phyloP scores from a whole-genome alignment of 2,888 invertebrate species.

The Celastrina argiolus region DNA sequence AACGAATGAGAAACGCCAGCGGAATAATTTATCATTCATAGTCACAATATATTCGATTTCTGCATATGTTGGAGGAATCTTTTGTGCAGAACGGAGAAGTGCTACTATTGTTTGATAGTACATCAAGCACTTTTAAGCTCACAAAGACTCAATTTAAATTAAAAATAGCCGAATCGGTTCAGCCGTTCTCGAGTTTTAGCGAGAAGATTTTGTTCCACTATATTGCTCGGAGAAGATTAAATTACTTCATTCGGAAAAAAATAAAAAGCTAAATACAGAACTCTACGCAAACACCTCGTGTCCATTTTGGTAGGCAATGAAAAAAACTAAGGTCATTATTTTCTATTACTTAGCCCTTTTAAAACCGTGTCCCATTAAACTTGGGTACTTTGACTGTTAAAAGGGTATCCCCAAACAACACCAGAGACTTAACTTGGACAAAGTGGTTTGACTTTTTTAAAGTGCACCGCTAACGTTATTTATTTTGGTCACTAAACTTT shows the following conservation, averaged over 20 bases:
- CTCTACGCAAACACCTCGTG: neutral
- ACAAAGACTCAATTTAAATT: slow-evolving; percentile 11
- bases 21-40: neutral
- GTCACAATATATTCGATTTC: neutral
- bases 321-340: neutral
- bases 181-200: too few species aligned
- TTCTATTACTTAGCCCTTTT: slow-evolving; percentile 7
- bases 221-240: too few species aligned
- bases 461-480: neutral
- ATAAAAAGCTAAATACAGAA: too few species aligned
- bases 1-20: slow-evolving; percentile 1
- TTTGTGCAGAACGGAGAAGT: slow-evolving; percentile 29
- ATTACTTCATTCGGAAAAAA: too few species aligned
- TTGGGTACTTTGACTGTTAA: neutral
- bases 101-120: slow-evolving; percentile 42
- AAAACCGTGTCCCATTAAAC: slow-evolving; percentile 9
- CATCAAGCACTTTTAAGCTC: slow-evolving; percentile 26
- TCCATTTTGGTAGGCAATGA: neutral
- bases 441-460: neutral
- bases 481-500: too few species aligned
- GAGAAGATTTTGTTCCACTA: too few species aligned
- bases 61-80: neutral
- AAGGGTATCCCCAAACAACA: neutral
- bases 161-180: too few species aligned
- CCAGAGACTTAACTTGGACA: neutral